Base-by-base conservation (phyloP, 2,888 invertebrate species). In the Thelaira solivaga region DNA sequence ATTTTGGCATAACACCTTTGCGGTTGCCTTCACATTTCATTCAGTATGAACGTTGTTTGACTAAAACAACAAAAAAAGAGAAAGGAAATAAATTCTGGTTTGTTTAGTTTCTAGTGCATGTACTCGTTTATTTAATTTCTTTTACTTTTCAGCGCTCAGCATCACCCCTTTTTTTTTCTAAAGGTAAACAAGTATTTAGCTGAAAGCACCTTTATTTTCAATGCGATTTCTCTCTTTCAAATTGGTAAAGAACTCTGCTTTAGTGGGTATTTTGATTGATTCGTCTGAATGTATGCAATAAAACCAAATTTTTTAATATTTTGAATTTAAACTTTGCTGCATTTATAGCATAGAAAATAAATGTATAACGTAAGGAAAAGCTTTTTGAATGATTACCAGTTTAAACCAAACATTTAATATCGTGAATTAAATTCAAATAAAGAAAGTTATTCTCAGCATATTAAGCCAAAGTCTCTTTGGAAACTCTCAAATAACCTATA, bases 241-340 rank as follows among this genome's bases (percentile, higher is more conserved):
- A 45, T 16, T 43, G 13, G 16, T 43, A 67, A 55, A 22, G 24
- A 22, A 45, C 10, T 1, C 5, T 16, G 24, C 11, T n/a, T n/a
- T n/a, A 2, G 16, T 22, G 22, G 29, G 8, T 24, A n/a, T 51
- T 49, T 26, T 36, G 16, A 36, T 24, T 51, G 20, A 39, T 29
- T 51, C n/a, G n/a, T 11, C 22, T 34, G 16, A 20, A 18, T 20
- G 36, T 24, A n/a, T 36, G 36, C 10, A 20, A 8, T 5, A 36
- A 16, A 8, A 16, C 0, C 7, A 18, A 41, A 24, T 36, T 55
- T 18, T 16, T 26, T 47, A 57, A 24, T 16, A 47, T 34, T 45
- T 47, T 57, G 26, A 26, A 68, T 47, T 22, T 53, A 43, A 31
- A 67, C 43, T 65, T 65, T 41, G 26, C 13, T 11, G 13, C n/a